A percentile compares a stretch with the other conserved stretches of the same genome.
These are phyloP conservation scores for Erynnis tages DNA, from an alignment of 2,888 invertebrate species.

Conservation along the genomic window DNA sequence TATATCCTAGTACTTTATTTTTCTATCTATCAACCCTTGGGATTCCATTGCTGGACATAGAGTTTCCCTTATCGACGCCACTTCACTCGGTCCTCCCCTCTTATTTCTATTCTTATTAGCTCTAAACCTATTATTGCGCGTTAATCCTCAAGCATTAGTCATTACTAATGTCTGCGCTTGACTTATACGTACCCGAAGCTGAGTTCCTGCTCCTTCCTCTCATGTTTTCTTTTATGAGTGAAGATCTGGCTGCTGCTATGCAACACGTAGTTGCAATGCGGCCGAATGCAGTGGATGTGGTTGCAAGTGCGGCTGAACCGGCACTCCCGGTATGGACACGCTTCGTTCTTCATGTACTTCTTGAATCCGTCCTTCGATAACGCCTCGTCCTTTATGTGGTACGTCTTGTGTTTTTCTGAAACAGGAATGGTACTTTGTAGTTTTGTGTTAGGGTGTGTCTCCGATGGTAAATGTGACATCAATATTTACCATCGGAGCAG, in stretches of 20 bases:
- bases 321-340: slow-evolving; percentile 95
- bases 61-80: no score
- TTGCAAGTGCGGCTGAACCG: slow-evolving; percentile 97
- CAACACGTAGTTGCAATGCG: slow-evolving; percentile 96
- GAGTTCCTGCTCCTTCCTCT: slow-evolving; percentile 94
- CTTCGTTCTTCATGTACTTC: slow-evolving; percentile 98
- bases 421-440: no score
- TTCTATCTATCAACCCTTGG: no score
- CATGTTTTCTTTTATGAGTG: slow-evolving; percentile 98
- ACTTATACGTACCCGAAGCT: slow-evolving; percentile 88
- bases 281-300: slow-evolving; percentile 98
- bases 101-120: no score
- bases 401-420: slow-evolving; percentile 99
- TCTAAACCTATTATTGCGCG: no score
- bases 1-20: no score
- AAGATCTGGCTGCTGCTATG: slow-evolving; percentile 98
- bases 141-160: no score
- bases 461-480: no score
- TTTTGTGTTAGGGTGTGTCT: no score
- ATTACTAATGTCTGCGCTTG: background rate
- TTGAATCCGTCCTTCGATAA: slow-evolving; percentile 97
- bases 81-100: no score
- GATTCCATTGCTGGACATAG: no score
- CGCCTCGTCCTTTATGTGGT: slow-evolving; percentile 98
- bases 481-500: no score